Evolutionary conservation across 2,113 vertebrate species (phyloP).

Genomic region (Sinocyclocheilus maitianheensis): DNA sequence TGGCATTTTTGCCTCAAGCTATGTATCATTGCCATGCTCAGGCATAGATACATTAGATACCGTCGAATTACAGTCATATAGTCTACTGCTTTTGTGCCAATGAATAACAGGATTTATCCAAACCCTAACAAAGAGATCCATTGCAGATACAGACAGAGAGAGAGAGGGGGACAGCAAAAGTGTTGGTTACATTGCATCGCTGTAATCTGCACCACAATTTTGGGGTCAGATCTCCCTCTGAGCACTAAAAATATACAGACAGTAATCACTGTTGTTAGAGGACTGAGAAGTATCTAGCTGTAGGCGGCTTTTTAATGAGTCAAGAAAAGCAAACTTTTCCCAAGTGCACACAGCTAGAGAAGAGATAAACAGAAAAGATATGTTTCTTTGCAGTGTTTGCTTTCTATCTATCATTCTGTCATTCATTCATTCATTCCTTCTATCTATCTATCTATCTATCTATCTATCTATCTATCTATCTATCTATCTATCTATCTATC

Average conservation of each 20-base stretch:
- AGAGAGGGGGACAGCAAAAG: not conserved
- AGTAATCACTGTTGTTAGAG: slow-evolving; percentile 19
- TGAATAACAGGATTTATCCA: not conserved
- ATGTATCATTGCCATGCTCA: too few species aligned
- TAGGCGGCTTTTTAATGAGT: slow-evolving; percentile 21
- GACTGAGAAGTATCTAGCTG: not conserved
- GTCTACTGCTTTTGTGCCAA: not conserved
- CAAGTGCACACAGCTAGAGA: not conserved
- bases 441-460: not conserved
- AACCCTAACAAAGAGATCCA: not conserved
- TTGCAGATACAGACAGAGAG: not conserved
- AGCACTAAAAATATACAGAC: slow-evolving; percentile 17
- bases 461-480: not conserved
- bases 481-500: not conserved
- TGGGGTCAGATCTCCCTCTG: not conserved
- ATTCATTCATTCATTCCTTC: not conserved
- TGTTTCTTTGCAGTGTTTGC: not conserved
- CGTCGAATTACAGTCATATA: too few species aligned
- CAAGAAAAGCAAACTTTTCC: slow-evolving; percentile 21
- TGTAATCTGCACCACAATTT: slow-evolving; percentile 3
- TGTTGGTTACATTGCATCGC: not conserved
- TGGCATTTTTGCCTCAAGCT: too few species aligned
- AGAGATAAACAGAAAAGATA: not conserved
- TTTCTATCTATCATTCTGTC: not conserved
- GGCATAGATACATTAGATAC: too few species aligned